phyloP scores from a whole-genome alignment of 2,888 invertebrate genomes.

The Cerceris ruficornis region DNA sequence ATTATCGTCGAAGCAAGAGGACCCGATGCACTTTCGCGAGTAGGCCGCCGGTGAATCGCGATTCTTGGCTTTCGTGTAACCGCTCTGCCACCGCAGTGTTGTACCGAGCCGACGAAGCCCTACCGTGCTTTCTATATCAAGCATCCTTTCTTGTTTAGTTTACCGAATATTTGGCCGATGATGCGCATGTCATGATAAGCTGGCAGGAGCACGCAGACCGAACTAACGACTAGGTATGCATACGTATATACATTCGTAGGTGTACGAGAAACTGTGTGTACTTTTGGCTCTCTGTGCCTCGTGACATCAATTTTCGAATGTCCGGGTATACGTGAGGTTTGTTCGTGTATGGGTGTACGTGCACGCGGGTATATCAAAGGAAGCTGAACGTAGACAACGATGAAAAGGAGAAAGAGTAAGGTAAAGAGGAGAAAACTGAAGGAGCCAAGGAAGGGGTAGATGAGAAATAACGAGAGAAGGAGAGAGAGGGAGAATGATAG shows the following conservation, averaged over 20 bases:
- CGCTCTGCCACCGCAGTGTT: neutral
- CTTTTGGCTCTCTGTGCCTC: slow-evolving; percentile 54
- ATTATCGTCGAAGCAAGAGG: slow-evolving; percentile 48
- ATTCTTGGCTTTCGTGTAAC: slow-evolving; percentile 22
- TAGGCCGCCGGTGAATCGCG: slow-evolving; percentile 7
- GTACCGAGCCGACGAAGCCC: no score
- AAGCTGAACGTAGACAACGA: slow-evolving; percentile 41
- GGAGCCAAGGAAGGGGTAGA: neutral
- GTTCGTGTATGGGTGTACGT: slow-evolving; percentile 1
- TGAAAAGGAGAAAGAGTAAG: slow-evolving; percentile 23
- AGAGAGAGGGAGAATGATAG: neutral
- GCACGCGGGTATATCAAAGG: slow-evolving; percentile 35
- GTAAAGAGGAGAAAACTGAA: slow-evolving; percentile 14
- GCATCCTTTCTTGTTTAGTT: slow-evolving; percentile 62
- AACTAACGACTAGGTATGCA: slow-evolving; percentile 50
- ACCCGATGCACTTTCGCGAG: slow-evolving; percentile 6
- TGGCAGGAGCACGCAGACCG: slow-evolving; percentile 51
- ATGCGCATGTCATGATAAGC: slow-evolving; percentile 71
- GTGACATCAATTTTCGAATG: slow-evolving; percentile 63
- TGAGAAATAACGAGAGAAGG: neutral
- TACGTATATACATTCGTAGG: slow-evolving; percentile 40
- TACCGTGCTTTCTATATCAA: slow-evolving; percentile 9
- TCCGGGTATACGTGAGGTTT: neutral
- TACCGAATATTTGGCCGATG: slow-evolving; percentile 70
- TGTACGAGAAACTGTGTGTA: slow-evolving; percentile 23